phyloP scores from a whole-genome alignment of 2,113 vertebrate species.

The Pseudolaguvia tuberculata region DNA sequence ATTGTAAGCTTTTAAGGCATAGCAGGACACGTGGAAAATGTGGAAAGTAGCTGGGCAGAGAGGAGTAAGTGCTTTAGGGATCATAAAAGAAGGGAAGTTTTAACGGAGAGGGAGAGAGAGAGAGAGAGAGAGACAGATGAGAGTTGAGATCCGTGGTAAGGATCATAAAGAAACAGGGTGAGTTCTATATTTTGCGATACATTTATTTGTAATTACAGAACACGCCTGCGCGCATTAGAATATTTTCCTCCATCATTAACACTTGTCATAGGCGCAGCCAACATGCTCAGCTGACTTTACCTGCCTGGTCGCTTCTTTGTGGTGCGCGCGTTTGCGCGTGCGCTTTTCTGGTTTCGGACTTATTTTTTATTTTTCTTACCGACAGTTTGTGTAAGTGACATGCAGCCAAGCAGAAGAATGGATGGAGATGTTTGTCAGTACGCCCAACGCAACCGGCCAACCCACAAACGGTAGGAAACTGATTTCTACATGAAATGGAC shows the following conservation, averaged over 20 bases:
- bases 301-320: not conserved
- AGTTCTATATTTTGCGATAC: slow-evolving; percentile 32
- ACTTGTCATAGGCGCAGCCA: not conserved
- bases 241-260: slow-evolving; percentile 8
- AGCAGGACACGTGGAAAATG: slow-evolving; percentile 9
- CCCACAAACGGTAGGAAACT: slow-evolving; percentile 62
- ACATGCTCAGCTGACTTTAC: not conserved
- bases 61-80: slow-evolving; percentile 1
- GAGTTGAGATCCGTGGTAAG: slow-evolving; percentile 53
- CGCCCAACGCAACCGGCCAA: slow-evolving; percentile 48
- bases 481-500: not conserved
- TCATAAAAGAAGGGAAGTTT: slow-evolving; percentile 13
- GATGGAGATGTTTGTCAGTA: slow-evolving; percentile 61
- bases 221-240: not conserved
- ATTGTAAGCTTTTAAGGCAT: slow-evolving; percentile 42
- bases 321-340: no score
- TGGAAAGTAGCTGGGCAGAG: not conserved
- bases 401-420: slow-evolving; percentile 60
- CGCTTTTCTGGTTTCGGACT: slow-evolving; percentile 10
- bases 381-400: slow-evolving; percentile 53
- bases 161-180: slow-evolving; percentile 58
- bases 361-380: slow-evolving; percentile 42
- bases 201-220: not conserved
- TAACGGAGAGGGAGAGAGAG: slow-evolving; percentile 46
- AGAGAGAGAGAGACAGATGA: slow-evolving; percentile 60